A percentile compares a stretch with the other conserved stretches of the same genome.
phyloP scores from a whole-genome alignment of 35 echinoderm and acorn worm species.

The Patiria miniata region DNA sequence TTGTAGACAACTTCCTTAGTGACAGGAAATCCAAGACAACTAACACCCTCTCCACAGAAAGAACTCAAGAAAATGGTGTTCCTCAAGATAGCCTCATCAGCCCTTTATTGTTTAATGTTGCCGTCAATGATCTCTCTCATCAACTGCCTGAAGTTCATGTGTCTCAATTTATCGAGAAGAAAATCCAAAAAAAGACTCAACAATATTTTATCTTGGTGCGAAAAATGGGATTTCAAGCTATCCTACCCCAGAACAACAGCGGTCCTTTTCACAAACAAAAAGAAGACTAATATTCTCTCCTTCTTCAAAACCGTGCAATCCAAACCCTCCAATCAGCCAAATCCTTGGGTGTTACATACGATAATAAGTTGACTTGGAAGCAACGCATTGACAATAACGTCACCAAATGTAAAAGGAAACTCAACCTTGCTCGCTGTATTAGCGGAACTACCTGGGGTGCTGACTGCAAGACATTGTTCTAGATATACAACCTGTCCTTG shows the following conservation, averaged over 20 bases:
- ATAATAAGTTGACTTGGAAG: background rate
- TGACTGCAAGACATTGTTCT: background rate
- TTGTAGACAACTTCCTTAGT: background rate
- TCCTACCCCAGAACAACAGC: conserved; percentile 14
- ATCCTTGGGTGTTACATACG: background rate
- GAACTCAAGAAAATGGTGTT: conserved; percentile 4
- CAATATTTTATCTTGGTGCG: conserved; percentile 21
- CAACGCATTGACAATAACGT: background rate
- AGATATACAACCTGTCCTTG: background rate
- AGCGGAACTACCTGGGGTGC: background rate
- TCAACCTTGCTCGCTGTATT: background rate
- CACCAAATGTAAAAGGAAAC: conserved; percentile 3
- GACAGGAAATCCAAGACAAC: background rate
- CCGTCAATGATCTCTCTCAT: background rate
- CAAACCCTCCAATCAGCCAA: background rate
- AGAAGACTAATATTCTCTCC: background rate
- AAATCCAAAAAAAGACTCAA: conserved; percentile 2
- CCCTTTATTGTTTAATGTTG: conserved; percentile 34
- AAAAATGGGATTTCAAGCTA: background rate
- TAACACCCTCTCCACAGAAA: background rate
- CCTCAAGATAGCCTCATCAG: conserved; percentile 28
- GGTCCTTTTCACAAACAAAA: conserved; percentile 15
- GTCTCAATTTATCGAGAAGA: conserved; percentile 26
- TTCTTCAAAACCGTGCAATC: too few species aligned
- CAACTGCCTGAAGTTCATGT: background rate